phyloP scores from a whole-genome alignment of 2,797 vertebrate genomes.

The Esox lucius region DNA sequence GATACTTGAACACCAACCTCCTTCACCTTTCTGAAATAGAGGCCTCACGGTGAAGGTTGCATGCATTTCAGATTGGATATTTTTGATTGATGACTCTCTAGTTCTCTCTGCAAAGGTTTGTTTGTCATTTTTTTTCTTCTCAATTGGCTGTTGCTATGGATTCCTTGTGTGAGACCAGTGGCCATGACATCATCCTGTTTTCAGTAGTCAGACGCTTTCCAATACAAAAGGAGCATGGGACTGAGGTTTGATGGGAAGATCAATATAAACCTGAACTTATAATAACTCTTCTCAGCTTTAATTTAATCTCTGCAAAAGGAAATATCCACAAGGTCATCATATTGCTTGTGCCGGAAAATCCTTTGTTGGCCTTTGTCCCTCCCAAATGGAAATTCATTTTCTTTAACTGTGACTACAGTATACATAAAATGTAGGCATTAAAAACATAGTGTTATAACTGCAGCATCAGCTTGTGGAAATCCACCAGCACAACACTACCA shows the following conservation, averaged over 20 bases:
- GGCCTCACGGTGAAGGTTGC: neutral
- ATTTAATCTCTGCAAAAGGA: neutral
- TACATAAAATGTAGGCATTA: neutral
- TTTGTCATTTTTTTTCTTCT: neutral
- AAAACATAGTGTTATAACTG: neutral
- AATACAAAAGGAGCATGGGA: neutral
- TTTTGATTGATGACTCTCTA: neutral
- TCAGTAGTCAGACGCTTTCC: neutral
- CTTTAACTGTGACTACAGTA: neutral
- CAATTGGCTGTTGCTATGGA: conserved; percentile 1
- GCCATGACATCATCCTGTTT: conserved; percentile 15
- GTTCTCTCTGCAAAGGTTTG: neutral
- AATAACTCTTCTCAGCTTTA: neutral
- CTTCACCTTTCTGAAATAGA: neutral
- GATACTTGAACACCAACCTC: neutral
- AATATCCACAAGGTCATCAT: neutral
- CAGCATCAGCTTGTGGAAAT: neutral
- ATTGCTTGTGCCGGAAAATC: neutral
- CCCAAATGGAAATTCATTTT: no score
- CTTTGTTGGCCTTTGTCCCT: neutral
- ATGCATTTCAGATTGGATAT: neutral
- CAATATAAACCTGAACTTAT: neutral
- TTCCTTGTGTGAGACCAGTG: neutral
- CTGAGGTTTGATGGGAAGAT: neutral
- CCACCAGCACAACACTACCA: no score